A percentile compares a stretch with the other conserved stretches of the same genome.
These are phyloP conservation scores for Odontocerum albicorne DNA, from an alignment of 2,888 invertebrate genomes.

Conservation along the genomic window DNA sequence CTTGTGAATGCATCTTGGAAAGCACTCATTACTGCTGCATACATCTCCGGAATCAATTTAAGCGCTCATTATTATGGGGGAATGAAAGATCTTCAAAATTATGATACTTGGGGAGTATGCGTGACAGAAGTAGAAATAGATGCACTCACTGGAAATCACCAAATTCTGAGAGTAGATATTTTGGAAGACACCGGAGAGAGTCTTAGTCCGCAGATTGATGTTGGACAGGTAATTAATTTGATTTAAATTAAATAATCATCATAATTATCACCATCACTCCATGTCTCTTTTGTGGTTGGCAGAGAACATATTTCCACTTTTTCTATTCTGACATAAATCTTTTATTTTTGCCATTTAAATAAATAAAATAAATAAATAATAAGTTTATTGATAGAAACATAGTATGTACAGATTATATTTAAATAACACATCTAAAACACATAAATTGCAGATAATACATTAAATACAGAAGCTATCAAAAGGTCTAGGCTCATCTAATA, in stretches of 20 bases:
- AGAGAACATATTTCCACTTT: no score
- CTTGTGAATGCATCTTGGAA: conserved; percentile 54
- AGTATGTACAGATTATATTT: no score
- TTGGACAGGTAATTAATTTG: conserved; percentile 59
- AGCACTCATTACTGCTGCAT: conserved; percentile 55
- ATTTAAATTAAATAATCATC: neutral
- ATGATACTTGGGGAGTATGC: conserved; percentile 62
- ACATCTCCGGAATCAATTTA: conserved; percentile 56
- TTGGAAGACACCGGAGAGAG: conserved; percentile 69
- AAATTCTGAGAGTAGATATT: conserved; percentile 61
- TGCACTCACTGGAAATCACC: conserved; percentile 66
- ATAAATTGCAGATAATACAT: no score
- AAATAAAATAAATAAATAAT: no score
- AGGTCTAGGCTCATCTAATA: no score
- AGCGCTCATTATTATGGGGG: conserved; percentile 55
- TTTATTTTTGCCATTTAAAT: no score
- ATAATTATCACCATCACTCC: no score
- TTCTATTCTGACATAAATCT: neutral
- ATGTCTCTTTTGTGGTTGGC: no score
- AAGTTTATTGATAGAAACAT: no score
- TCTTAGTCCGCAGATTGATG: conserved; percentile 66
- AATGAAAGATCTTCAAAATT: conserved; percentile 50
- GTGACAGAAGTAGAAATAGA: conserved; percentile 70
- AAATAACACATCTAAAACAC: no score
- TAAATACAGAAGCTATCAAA: no score